phyloP scores from a whole-genome alignment of 2,113 vertebrate genomes.

The Xenus cinereus region DNA sequence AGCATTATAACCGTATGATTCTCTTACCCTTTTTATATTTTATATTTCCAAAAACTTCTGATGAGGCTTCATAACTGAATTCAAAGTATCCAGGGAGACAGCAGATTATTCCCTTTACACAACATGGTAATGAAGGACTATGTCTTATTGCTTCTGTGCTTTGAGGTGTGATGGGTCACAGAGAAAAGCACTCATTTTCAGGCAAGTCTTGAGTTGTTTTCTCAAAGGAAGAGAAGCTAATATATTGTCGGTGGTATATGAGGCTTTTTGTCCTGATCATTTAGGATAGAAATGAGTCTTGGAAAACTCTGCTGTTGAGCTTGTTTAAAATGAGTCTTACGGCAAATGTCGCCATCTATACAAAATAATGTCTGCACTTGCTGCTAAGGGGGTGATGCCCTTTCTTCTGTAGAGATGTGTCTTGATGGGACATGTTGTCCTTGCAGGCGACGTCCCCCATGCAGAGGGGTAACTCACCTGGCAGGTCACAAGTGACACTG shows the following conservation, averaged over 20 bases:
- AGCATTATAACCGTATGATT: background rate
- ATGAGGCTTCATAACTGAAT: background rate
- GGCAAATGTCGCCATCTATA: background rate
- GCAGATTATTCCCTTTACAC: background rate
- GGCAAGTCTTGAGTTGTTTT: background rate
- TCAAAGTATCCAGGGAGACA: background rate
- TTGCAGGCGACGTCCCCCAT: background rate
- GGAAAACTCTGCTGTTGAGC: background rate
- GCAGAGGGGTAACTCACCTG: background rate
- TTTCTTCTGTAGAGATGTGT: background rate
- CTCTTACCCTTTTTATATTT: background rate
- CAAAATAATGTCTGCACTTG: background rate
- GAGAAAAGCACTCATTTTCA: background rate
- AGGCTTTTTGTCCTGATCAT: background rate
- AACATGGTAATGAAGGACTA: background rate
- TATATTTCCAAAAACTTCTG: background rate
- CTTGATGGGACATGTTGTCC: background rate
- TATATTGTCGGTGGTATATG: background rate
- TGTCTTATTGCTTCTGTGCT: background rate
- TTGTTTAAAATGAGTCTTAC: background rate
- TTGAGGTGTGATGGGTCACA: background rate
- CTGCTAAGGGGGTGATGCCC: background rate
- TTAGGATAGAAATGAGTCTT: background rate
- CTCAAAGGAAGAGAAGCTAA: background rate
- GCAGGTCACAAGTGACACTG: background rate